Evolutionary conservation across 2,797 vertebrate genomes (phyloP).

Genomic region (Anableps anableps): DNA sequence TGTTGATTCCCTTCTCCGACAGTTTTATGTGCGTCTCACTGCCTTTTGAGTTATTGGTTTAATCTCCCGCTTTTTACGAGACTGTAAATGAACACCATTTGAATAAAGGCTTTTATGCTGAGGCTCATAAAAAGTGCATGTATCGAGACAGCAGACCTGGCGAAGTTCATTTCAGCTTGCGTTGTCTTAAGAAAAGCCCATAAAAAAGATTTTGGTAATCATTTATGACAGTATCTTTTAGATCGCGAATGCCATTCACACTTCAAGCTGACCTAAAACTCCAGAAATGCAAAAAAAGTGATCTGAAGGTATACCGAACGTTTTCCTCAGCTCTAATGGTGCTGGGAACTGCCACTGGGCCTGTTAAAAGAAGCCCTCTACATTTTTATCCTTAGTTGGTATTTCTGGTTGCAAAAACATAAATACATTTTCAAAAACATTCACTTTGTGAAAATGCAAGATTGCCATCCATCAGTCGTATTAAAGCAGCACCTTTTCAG

Average conservation of each 20-base stretch:
- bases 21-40: conserved; percentile 11
- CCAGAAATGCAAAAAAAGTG: neutral
- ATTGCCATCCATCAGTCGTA: neutral
- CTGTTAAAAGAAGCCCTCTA: neutral
- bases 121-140: conserved; percentile 65
- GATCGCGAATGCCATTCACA: neutral
- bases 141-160: conserved; percentile 53
- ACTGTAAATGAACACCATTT: conserved; percentile 69
- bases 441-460: neutral
- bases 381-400: neutral
- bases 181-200: conserved; percentile 11
- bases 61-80: conserved; percentile 70
- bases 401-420: too few relatives aligned
- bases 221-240: conserved; percentile 8
- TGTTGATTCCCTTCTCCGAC: conserved; percentile 30
- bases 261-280: conserved; percentile 20
- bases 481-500: neutral
- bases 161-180: conserved; percentile 45
- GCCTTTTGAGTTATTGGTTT: conserved; percentile 72
- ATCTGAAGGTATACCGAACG: too few relatives aligned
- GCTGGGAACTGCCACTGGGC: neutral
- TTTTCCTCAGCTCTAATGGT: neutral
- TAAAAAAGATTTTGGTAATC: conserved; percentile 4
- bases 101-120: conserved; percentile 52
- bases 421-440: too few relatives aligned